phyloP scores from a whole-genome alignment of 2,888 invertebrate species.

The Biston betularia region DNA sequence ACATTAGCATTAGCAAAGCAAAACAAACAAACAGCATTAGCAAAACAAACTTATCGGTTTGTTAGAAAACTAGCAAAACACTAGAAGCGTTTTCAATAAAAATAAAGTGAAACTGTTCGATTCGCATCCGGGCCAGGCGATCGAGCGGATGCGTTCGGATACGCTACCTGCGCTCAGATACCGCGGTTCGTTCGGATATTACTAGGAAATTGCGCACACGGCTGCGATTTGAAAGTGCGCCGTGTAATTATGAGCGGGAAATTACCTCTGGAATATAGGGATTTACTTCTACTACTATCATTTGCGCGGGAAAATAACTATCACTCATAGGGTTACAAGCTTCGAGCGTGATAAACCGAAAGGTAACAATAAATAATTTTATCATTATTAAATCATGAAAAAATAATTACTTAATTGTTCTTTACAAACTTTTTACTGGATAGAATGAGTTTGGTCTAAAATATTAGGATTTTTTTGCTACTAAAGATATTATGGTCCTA shows the following conservation, averaged over 20 bases:
- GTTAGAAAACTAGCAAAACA: background rate
- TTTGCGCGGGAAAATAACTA: background rate
- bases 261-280: slow-evolving; percentile 20
- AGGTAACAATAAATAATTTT: too few relatives aligned
- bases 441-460: too few relatives aligned
- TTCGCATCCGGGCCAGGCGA: slow-evolving; percentile 24
- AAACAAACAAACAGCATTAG: too few relatives aligned
- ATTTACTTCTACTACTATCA: slow-evolving; percentile 1
- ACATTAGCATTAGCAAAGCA: too few relatives aligned
- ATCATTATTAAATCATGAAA: too few relatives aligned
- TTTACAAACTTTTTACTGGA: too few relatives aligned
- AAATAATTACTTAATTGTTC: too few relatives aligned
- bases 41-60: background rate
- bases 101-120: slow-evolving; percentile 11
- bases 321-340: background rate
- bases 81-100: background rate
- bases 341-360: too few relatives aligned
- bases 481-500: too few relatives aligned
- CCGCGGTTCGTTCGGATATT: slow-evolving; percentile 41
- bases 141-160: slow-evolving; percentile 37
- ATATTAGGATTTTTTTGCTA: too few relatives aligned
- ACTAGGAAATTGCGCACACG: slow-evolving; percentile 42
- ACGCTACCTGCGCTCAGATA: slow-evolving; percentile 17
- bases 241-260: slow-evolving; percentile 29
- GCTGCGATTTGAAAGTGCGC: slow-evolving; percentile 20